Evolutionary conservation across 2,113 vertebrate genomes (phyloP).

Genomic region (Bungarus multicinctus): DNA sequence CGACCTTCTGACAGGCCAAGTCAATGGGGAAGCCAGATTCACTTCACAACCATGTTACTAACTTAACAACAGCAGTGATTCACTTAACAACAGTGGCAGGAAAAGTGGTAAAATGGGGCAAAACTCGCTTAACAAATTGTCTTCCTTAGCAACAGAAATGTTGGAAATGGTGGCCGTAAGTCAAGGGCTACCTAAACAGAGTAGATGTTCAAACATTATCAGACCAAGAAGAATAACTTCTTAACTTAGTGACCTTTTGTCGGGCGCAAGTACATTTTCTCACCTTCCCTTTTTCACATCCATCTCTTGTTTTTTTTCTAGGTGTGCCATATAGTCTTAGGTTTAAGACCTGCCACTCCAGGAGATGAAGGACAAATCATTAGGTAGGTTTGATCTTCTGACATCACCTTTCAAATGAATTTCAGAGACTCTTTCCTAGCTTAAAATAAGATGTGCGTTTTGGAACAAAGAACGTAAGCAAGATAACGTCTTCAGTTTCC

Average conservation of each 20-base stretch:
- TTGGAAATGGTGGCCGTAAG: too few relatives aligned
- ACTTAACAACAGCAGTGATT: too few relatives aligned
- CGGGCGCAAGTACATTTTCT: background rate
- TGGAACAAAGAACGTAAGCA: background rate
- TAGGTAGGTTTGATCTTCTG: slow-evolving; percentile 68
- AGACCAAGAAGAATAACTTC: background rate
- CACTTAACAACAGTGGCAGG: too few relatives aligned
- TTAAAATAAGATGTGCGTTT: background rate
- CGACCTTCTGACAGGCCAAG: too few relatives aligned
- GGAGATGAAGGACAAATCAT: slow-evolving; percentile 98
- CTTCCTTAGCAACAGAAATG: too few relatives aligned
- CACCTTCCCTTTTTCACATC: background rate
- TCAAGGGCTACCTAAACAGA: background rate
- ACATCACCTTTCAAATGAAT: too few relatives aligned
- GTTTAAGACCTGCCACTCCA: slow-evolving; percentile 89
- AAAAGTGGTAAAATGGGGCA: too few relatives aligned
- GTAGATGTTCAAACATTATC: background rate
- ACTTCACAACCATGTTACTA: too few relatives aligned
- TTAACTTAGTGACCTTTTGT: background rate
- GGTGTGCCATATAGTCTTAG: slow-evolving; percentile 98
- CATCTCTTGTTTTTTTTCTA: slow-evolving; percentile 48
- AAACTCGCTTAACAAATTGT: too few relatives aligned
- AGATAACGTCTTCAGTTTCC: background rate
- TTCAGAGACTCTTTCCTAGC: background rate
- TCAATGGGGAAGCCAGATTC: too few relatives aligned